Base-by-base conservation (phyloP, 2,113 vertebrate genomes). In the Phoenicopterus ruber region DNA sequence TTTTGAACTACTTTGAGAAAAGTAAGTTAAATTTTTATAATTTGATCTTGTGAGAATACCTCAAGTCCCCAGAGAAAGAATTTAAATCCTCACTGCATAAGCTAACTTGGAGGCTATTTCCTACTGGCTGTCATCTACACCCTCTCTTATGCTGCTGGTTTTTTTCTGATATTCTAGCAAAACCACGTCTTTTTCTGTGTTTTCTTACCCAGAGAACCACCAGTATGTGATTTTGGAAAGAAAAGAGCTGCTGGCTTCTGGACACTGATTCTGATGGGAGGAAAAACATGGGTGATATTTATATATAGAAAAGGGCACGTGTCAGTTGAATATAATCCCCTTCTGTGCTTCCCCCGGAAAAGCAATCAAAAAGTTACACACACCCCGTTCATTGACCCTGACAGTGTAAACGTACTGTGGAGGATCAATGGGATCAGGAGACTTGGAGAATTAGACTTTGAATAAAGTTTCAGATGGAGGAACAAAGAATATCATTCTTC, bases 181-280 rank as follows among this genome's bases (percentile, higher is more conserved):
- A 91, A 20, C 3, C 58, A 55, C 0, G 0, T 54, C 15, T 71
- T 29, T 15, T 50, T 47, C 17, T 69, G 57, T 67, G 49, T 96
- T 95, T 93, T 95, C 99, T 98, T 98, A 99, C 99, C 99, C 98
- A 86, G 98, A 99, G 93, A 99, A 98, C 99, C 99, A 99, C 99
- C 99, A 99, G 98, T 99, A 99, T 82, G 98, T 98, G 86, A 98
- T 98, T 98, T 98, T 99, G 88, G 99, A 99, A 94, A 99, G 98
- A 96, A 99, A 99, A 63, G 98, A 99, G 59, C 98, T 98, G 91
- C 98, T 98, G 62, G 97, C 97, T 91, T 99, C 98, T 24, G 99
- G 99, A 96, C 99, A 99, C 11, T 98, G 98, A 93, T 99, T 99
- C 99, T 99, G 98, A 63, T 91, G 94, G 92, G 83, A 96, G 74